Base-by-base conservation (phyloP, 2,888 invertebrate genomes). In the Erebia aethiops region DNA sequence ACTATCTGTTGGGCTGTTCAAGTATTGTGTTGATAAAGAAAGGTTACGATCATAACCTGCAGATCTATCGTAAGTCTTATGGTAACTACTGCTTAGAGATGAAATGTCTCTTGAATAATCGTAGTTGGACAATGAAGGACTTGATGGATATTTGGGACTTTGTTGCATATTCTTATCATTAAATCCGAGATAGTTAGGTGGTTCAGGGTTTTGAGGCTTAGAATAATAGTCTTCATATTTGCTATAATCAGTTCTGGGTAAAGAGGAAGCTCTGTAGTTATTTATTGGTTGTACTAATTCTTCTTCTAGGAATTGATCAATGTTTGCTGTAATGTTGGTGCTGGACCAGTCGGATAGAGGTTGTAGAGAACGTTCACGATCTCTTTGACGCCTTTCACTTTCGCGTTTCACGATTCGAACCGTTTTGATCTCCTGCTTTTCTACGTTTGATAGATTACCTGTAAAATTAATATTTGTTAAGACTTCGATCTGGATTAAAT, bases 391-490 rank as follows among this genome's bases (percentile, higher is more conserved):
- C 67, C 98, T 95, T 85, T 98, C 98, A 26, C 98, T 97, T 85
- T 98, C 98, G 14, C 98, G 94, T 89, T 98, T 98, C 0, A 98
- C 98, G 80, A 98, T 98, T 72, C 98, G 95, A 18, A 98, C 98
- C 0, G 98, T 98, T 94, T 98, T 98, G 71, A 97, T 97, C 89
- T 98, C 98, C 85, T 96, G 95, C 79, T 97, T 97, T 82, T 98
- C 98, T 70, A 96, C 95, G 82, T 94, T 95, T 35, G 92, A 96
- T 66, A 96, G 93, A 80, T 95, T 95, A 72, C 95, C 96, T 96
- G 84, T 54, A 90, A 81, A 58, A 60, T 26, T 46, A 43, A 51
- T 14, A 8, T 11, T 54, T n/a, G 16, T 57, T 51, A 16, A 13
- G 5, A 35, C 10, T 64, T 35, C 4, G n/a, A 64, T 13, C 11